phyloP scores from a whole-genome alignment of 53 echinoderm and acorn worm species.

The Hippasteria phrygiana region DNA sequence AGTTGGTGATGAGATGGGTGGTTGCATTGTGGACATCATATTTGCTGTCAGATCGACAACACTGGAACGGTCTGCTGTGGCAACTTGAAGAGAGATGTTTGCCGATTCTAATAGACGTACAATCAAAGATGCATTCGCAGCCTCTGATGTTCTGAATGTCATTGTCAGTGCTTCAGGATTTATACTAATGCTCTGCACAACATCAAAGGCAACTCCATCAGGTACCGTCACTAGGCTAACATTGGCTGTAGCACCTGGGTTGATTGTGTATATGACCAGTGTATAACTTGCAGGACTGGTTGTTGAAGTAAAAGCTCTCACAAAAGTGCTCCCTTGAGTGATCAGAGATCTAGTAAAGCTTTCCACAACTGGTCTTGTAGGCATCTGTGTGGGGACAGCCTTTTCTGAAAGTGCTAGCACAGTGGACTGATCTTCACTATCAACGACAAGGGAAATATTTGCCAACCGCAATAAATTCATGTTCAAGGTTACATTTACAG shows the following conservation, averaged over 20 bases:
- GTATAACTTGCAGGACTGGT: slow-evolving; percentile 14
- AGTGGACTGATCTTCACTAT: neutral
- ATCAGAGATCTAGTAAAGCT: neutral
- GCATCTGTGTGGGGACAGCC: neutral
- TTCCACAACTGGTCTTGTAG: neutral
- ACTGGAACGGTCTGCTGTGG: slow-evolving; percentile 7
- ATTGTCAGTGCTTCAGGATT: neutral
- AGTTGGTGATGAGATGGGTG: neutral
- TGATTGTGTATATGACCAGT: neutral
- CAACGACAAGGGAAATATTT: neutral
- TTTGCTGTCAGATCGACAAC: neutral
- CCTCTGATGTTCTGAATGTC: slow-evolving; percentile 24
- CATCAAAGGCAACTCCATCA: neutral
- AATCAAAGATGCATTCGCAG: neutral
- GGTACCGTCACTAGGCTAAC: neutral
- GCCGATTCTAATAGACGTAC: neutral
- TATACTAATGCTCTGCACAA: neutral
- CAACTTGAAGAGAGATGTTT: slow-evolving; percentile 14
- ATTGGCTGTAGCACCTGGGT: neutral
- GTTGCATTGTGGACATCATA: neutral
- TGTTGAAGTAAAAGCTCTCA: slow-evolving; percentile 28
- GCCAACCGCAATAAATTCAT: neutral
- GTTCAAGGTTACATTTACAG: neutral
- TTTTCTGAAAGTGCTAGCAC: neutral
- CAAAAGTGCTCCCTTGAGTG: neutral